Evolutionary conservation across 2,888 invertebrate species (phyloP).

Genomic region (Phortica okadai): DNA sequence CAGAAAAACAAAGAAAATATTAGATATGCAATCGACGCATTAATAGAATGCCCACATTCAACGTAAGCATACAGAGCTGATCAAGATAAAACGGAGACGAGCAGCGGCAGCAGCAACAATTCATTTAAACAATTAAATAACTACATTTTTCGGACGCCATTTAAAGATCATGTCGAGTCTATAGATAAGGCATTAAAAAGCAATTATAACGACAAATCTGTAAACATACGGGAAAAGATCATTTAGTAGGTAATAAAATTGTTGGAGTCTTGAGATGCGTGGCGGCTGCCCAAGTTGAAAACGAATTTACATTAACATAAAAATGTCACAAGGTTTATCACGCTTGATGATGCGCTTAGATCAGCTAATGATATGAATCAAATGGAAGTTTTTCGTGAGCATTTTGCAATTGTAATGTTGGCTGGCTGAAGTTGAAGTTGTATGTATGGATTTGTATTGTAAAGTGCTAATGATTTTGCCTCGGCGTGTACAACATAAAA

Average conservation of each 20-base stretch:
- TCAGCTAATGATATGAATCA: conserved; percentile 44
- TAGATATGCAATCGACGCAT: conserved; percentile 35
- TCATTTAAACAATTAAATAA: conserved; percentile 64
- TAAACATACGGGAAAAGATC: conserved; percentile 70
- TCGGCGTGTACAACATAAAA: conserved; percentile 11
- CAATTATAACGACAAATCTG: conserved; percentile 73
- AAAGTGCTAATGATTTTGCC: neutral
- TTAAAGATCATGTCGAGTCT: conserved; percentile 42
- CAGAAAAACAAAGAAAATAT: neutral
- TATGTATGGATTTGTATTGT: neutral
- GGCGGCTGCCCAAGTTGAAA: conserved; percentile 33
- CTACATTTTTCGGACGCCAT: conserved; percentile 7
- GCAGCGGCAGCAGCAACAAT: conserved; percentile 39
- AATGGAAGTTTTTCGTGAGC: neutral
- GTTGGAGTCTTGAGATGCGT: conserved; percentile 35
- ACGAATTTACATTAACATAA: conserved; percentile 67
- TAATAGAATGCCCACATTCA: conserved; percentile 62
- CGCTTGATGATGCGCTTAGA: conserved; percentile 53
- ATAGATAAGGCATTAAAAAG: conserved; percentile 73
- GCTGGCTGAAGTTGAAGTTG: conserved; percentile 44
- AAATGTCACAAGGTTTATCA: conserved; percentile 70
- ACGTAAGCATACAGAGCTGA: conserved; percentile 39
- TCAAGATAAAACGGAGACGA: conserved; percentile 51
- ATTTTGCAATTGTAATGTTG: conserved; percentile 12
- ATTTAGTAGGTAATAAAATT: conserved; percentile 68